Percentiles rank a stretch among this genome's conserved stretches.
Evolutionary conservation across 1,140 invertebrate genomes (phyloP).

Genomic region (Drosophila arizonae): DNA sequence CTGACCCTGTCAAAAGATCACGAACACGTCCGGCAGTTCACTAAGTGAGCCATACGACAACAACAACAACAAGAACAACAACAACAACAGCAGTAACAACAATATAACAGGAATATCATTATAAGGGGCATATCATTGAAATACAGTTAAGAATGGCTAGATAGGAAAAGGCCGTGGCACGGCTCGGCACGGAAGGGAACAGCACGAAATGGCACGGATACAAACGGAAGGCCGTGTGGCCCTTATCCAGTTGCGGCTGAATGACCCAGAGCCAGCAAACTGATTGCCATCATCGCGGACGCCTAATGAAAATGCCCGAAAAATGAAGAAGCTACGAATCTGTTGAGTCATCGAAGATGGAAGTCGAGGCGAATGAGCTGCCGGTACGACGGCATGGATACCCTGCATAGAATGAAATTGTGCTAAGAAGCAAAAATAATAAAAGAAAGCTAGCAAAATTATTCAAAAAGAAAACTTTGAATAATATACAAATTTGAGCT

Average conservation of each 20-base stretch:
- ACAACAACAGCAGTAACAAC: neutral
- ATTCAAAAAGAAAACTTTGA: too few relatives aligned
- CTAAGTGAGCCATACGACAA: slow-evolving; percentile 40
- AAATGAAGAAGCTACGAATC: slow-evolving; percentile 29
- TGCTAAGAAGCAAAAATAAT: too few relatives aligned
- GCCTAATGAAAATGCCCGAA: slow-evolving; percentile 50
- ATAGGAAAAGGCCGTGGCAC: neutral
- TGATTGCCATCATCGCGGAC: slow-evolving; percentile 47
- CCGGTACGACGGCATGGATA: neutral
- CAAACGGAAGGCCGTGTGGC: slow-evolving; percentile 44
- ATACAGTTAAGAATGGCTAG: slow-evolving; percentile 22
- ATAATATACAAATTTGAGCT: too few relatives aligned
- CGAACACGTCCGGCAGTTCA: slow-evolving; percentile 38
- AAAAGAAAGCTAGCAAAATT: too few relatives aligned
- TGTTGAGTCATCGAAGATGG: slow-evolving; percentile 49
- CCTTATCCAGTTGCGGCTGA: slow-evolving; percentile 51
- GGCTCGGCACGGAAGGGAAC: slow-evolving; percentile 6
- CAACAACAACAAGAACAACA: slow-evolving; percentile 5
- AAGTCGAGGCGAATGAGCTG: neutral
- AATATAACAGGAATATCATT: slow-evolving; percentile 36
- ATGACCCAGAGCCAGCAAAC: slow-evolving; percentile 36
- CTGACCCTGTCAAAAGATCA: slow-evolving; percentile 40
- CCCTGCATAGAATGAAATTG: neutral
- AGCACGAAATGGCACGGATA: slow-evolving; percentile 13
- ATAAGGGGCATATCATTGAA: slow-evolving; percentile 39